phyloP scores from a whole-genome alignment of 1,140 invertebrate genomes.

The Leptopilina boulardi region DNA sequence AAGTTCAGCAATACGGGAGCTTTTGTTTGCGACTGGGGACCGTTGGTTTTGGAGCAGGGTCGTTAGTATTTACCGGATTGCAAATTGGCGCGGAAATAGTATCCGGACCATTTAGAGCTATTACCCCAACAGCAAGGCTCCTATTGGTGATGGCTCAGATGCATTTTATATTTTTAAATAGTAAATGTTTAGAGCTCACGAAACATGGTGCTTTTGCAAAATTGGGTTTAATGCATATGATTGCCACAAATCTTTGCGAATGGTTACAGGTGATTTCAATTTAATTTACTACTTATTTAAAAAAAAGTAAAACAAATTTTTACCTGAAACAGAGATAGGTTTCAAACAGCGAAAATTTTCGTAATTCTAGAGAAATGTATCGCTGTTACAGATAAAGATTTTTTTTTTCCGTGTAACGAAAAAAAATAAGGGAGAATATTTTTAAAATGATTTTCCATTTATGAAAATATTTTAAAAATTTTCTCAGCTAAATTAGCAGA shows the following conservation, averaged over 20 bases:
- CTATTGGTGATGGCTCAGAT: constrained; percentile 81
- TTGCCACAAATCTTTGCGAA: constrained; percentile 88
- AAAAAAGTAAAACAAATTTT: too few relatives aligned
- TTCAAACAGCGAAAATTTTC: too few relatives aligned
- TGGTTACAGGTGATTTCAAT: constrained; percentile 82
- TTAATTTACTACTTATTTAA: too few relatives aligned
- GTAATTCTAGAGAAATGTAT: too few relatives aligned
- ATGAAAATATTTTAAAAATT: too few relatives aligned
- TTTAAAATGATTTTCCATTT: too few relatives aligned
- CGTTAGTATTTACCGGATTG: constrained; percentile 82
- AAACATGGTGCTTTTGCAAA: constrained; percentile 82
- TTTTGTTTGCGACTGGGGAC: constrained; percentile 90
- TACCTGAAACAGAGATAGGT: too few relatives aligned
- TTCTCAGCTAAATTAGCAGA: too few relatives aligned
- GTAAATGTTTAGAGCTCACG: constrained; percentile 79
- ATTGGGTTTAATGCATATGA: constrained; percentile 90
- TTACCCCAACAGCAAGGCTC: constrained; percentile 78
- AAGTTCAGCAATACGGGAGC: constrained; percentile 82
- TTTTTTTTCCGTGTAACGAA: too few relatives aligned
- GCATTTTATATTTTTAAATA: constrained; percentile 82
- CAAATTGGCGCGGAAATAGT: constrained; percentile 80
- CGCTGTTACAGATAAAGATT: too few relatives aligned
- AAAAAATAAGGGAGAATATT: too few relatives aligned
- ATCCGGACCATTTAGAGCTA: constrained; percentile 74
- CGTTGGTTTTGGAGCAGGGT: constrained; percentile 84